Percentiles rank a stretch among this genome's conserved stretches.
These are phyloP conservation scores for Parazoanthus swiftii DNA, from an alignment of 92 coral and sea anemone genomes.

Conservation along the genomic window DNA sequence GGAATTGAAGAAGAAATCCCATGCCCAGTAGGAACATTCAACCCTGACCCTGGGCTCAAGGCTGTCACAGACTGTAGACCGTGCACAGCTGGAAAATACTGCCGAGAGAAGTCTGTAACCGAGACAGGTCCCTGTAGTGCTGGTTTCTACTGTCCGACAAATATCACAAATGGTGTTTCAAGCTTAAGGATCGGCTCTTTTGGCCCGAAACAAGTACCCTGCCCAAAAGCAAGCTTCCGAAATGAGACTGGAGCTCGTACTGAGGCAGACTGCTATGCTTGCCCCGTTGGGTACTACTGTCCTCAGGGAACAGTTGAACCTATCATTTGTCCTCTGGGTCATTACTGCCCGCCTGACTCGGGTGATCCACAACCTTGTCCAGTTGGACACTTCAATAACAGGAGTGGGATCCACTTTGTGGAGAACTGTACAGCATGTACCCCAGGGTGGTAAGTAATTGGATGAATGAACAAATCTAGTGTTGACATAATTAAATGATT, in stretches of 20 bases:
- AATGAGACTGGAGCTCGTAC: slow-evolving; percentile 72
- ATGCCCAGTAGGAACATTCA: slow-evolving; percentile 96
- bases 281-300: slow-evolving; percentile 78
- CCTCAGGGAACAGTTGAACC: slow-evolving; percentile 84
- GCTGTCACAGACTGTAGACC: slow-evolving; percentile 70
- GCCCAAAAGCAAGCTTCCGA: slow-evolving; percentile 89
- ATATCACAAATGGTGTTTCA: slow-evolving; percentile 94
- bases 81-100: slow-evolving; percentile 95
- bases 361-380: slow-evolving; percentile 99
- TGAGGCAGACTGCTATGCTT: slow-evolving; percentile 74
- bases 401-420: slow-evolving; percentile 65
- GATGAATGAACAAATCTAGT: background rate
- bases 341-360: slow-evolving; percentile 90
- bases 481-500: no score
- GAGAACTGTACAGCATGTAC: slow-evolving; percentile 94
- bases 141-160: slow-evolving; percentile 96
- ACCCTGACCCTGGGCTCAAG: slow-evolving; percentile 62
- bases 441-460: slow-evolving; percentile 85
- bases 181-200: slow-evolving; percentile 91
- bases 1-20: slow-evolving; percentile 80
- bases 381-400: slow-evolving; percentile 81
- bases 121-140: slow-evolving; percentile 75
- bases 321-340: slow-evolving; percentile 72
- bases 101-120: slow-evolving; percentile 67
- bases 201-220: slow-evolving; percentile 88